Evolutionary conservation across 2,113 vertebrate genomes (phyloP).

Genomic region (Mesitornis unicolor): DNA sequence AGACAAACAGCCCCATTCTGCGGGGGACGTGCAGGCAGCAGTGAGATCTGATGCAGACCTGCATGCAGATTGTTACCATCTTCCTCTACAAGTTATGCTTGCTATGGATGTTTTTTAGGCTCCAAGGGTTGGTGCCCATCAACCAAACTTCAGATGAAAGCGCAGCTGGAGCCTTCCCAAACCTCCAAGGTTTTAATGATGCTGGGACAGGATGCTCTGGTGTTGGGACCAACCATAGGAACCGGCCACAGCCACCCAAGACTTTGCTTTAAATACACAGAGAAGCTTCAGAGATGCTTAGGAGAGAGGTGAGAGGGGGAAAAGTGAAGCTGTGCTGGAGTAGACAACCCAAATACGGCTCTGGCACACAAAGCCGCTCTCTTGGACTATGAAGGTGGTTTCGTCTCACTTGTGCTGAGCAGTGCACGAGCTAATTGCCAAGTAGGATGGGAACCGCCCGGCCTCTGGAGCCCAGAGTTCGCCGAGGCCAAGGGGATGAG

Average conservation of each 20-base stretch:
- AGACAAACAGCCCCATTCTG: neutral
- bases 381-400: neutral
- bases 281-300: neutral
- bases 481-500: neutral
- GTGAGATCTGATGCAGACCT: neutral
- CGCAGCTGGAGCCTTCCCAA: fast-evolving
- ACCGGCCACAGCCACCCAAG: neutral
- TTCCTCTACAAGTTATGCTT: neutral
- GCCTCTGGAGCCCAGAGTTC: neutral
- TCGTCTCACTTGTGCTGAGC: neutral
- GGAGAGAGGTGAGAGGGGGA: neutral
- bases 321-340: neutral
- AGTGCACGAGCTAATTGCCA: neutral
- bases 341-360: neutral
- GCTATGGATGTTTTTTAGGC: neutral
- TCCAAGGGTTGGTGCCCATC: neutral
- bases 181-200: neutral
- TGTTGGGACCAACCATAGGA: neutral
- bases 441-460: neutral
- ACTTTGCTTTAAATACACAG: neutral
- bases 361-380: fast-evolving
- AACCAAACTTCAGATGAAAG: fast-evolving
- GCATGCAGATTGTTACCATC: neutral
- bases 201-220: neutral
- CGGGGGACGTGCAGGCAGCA: neutral